Percentiles rank a stretch among this genome's conserved stretches.
phyloP scores from a whole-genome alignment of 2,888 invertebrate genomes.

The Reticulitermes lucifugus region DNA sequence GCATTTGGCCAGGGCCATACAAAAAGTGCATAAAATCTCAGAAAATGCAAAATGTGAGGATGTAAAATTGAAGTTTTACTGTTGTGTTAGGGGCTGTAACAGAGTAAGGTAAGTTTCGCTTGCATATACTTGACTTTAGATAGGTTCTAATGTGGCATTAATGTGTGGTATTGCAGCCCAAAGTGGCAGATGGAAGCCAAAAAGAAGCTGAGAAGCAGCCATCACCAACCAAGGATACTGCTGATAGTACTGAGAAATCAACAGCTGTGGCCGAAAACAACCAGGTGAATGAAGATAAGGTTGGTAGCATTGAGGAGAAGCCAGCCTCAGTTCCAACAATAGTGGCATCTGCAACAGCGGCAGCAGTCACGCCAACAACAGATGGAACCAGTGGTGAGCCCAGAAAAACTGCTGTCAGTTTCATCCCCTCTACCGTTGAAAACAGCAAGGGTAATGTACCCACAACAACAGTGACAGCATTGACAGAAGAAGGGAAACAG shows the following conservation, averaged over 20 bases:
- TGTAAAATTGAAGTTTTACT: too few species aligned
- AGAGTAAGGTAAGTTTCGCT: too few species aligned
- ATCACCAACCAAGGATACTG: background rate
- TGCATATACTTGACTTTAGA: too few species aligned
- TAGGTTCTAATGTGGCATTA: too few species aligned
- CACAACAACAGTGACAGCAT: conserved; percentile 11
- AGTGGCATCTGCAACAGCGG: background rate
- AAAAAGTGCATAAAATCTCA: too few species aligned
- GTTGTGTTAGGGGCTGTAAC: too few species aligned
- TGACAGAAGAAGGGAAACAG: conserved; percentile 31
- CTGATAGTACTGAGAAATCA: conserved; percentile 5
- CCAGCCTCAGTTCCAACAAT: background rate
- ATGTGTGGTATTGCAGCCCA: background rate
- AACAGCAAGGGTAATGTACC: conserved; percentile 37
- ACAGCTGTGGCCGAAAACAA: background rate
- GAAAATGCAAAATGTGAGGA: too few species aligned
- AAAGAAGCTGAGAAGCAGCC: background rate
- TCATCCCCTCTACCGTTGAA: conserved; percentile 24
- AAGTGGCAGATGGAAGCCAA: conserved; percentile 15
- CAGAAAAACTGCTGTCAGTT: conserved; percentile 12
- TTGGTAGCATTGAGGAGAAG: conserved; percentile 17
- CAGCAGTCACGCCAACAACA: conserved; percentile 8
- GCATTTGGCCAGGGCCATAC: too few species aligned
- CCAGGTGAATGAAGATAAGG: conserved; percentile 26
- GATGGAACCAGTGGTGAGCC: background rate